These are phyloP conservation scores for Thelaira solivaga DNA, from an alignment of 2,888 invertebrate species.

Conservation along the genomic window DNA sequence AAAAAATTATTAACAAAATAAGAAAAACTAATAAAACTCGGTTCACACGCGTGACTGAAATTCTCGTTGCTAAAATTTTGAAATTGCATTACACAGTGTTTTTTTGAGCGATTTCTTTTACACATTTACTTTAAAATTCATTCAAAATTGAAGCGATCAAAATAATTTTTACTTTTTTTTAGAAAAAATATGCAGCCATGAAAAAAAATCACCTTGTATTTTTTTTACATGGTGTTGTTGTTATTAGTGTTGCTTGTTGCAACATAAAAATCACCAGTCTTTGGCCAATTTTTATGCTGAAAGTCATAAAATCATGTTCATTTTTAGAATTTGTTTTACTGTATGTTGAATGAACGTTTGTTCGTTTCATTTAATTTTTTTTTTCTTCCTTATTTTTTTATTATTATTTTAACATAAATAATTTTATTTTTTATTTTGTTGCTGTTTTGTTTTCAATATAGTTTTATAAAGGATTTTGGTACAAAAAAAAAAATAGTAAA, in stretches of 20 bases:
- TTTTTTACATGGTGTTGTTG: not conserved
- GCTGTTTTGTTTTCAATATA: not conserved
- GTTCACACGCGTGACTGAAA: no score
- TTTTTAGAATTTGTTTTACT: conserved; percentile 27
- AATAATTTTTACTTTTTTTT: no score
- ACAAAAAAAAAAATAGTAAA: not conserved
- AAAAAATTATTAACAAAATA: no score
- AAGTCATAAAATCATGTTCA: conserved; percentile 52
- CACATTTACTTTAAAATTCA: no score
- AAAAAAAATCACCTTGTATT: not conserved
- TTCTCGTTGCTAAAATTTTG: no score
- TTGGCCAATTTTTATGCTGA: conserved; percentile 51
- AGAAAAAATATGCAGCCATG: no score
- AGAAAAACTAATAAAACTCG: no score
- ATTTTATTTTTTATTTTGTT: not conserved
- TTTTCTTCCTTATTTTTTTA: no score
- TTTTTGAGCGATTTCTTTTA: no score
- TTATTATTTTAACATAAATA: conserved; percentile 37
- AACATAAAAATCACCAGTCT: not conserved
- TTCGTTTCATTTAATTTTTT: no score
- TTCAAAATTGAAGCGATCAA: no score
- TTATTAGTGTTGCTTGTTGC: not conserved
- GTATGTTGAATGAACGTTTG: conserved; percentile 1
- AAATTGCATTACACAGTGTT: no score
- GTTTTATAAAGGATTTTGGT: not conserved